phyloP scores from a whole-genome alignment of 1,140 invertebrate genomes.

The Pollicipes pollicipes region DNA sequence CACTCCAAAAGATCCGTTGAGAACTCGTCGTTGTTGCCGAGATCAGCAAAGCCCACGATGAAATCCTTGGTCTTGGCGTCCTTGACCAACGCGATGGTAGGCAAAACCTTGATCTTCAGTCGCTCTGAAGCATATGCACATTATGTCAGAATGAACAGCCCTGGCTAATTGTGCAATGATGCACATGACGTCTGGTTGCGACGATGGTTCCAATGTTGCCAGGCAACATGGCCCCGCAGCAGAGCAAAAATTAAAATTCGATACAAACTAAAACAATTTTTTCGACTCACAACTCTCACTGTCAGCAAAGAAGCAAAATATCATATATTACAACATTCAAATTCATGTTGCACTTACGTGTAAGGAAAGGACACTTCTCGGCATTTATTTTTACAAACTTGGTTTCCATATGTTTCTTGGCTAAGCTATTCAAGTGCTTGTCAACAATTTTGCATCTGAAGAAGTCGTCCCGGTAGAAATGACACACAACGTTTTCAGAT shows the following conservation, averaged over 20 bases:
- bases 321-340: neutral
- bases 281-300: too few species aligned
- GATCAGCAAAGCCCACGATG: slow-evolving; percentile 82
- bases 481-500: slow-evolving; percentile 76
- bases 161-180: too few species aligned
- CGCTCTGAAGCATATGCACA: slow-evolving; percentile 38
- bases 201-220: too few species aligned
- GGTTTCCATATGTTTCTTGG: slow-evolving; percentile 74
- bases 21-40: slow-evolving; percentile 89
- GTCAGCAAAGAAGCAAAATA: too few species aligned
- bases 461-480: slow-evolving; percentile 63
- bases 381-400: slow-evolving; percentile 82
- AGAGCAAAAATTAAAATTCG: too few species aligned
- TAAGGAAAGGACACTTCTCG: slow-evolving; percentile 74
- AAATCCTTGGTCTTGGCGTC: slow-evolving; percentile 77
- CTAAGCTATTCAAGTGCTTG: slow-evolving; percentile 72
- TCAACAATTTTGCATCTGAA: slow-evolving; percentile 80
- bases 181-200: too few species aligned
- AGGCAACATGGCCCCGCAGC: too few species aligned
- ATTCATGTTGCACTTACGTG: slow-evolving; percentile 30
- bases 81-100: slow-evolving; percentile 66
- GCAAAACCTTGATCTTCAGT: slow-evolving; percentile 72
- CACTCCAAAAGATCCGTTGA: slow-evolving; percentile 82
- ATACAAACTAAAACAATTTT: too few species aligned
- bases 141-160: too few species aligned